A percentile compares a stretch with the other conserved stretches of the same genome.
phyloP scores from a whole-genome alignment of 2,797 vertebrate genomes.

The Buceros bicornis region DNA sequence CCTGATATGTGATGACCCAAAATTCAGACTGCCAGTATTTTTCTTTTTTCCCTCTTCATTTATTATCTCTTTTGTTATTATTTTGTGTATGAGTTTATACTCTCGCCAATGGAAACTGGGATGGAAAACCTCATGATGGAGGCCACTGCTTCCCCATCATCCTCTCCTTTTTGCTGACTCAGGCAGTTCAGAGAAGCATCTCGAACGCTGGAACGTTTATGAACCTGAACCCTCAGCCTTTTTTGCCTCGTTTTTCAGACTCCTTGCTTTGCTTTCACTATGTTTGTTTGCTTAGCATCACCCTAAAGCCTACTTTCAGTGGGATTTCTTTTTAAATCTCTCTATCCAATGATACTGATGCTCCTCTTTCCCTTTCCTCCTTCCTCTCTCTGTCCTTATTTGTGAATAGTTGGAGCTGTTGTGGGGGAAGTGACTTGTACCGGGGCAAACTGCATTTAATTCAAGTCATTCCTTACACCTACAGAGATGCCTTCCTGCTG shows the following conservation, averaged over 20 bases:
- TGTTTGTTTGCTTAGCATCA: background rate
- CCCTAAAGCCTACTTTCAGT: background rate
- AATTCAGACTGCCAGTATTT: background rate
- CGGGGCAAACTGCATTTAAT: conserved; percentile 42
- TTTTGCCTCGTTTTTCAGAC: background rate
- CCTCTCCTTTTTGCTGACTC: background rate
- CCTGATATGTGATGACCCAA: background rate
- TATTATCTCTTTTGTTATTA: background rate
- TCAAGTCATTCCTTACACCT: conserved; percentile 49
- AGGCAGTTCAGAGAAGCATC: background rate
- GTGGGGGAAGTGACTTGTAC: background rate
- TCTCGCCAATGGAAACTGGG: background rate
- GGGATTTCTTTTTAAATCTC: background rate
- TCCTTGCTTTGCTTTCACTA: background rate
- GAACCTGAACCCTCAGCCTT: conserved; percentile 8
- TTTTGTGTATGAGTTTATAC: background rate
- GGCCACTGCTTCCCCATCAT: background rate
- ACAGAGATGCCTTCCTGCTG: conserved; percentile 44
- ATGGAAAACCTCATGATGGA: background rate
- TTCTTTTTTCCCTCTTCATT: background rate
- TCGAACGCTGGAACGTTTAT: background rate
- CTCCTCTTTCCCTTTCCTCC: background rate
- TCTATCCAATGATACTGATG: background rate
- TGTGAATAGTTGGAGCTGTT: background rate
- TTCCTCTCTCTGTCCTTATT: background rate